phyloP scores from a whole-genome alignment of 2,888 invertebrate genomes.

The Flabesymbios commensalis region DNA sequence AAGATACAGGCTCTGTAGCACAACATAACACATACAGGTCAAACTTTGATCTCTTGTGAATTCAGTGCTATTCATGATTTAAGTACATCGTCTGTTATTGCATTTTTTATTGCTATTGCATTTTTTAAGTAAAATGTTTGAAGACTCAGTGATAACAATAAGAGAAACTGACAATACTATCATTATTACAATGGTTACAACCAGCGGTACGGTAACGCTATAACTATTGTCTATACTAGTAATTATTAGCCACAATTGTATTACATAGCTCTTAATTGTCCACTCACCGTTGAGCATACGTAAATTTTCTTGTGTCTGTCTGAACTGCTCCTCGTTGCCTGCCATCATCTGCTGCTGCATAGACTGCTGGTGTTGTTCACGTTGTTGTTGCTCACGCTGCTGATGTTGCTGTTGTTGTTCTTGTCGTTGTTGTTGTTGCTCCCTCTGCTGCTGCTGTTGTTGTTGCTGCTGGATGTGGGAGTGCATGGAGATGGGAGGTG shows the following conservation, averaged over 20 bases:
- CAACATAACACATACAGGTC: too few species aligned
- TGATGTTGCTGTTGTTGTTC: too few species aligned
- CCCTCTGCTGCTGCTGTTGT: too few species aligned
- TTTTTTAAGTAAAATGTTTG: background rate
- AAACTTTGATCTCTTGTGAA: too few species aligned
- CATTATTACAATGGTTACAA: background rate
- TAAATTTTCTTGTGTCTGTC: slow-evolving; percentile 9
- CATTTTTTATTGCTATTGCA: background rate
- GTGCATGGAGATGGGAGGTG: background rate
- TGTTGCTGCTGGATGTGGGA: background rate
- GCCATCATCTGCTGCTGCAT: too few species aligned
- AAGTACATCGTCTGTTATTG: too few species aligned
- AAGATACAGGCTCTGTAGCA: too few species aligned
- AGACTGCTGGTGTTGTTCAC: background rate
- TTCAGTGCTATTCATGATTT: too few species aligned
- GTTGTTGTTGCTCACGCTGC: too few species aligned
- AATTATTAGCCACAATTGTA: too few species aligned
- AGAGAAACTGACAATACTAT: background rate
- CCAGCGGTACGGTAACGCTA: background rate
- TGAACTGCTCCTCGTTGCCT: background rate
- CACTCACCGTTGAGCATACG: slow-evolving; percentile 15
- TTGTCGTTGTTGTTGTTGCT: too few species aligned
- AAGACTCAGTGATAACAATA: too few species aligned
- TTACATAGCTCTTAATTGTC: background rate
- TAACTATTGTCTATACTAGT: background rate